Percentiles rank a stretch among this genome's conserved stretches.
Conservation (phyloP, 2,113 vertebrate genomes). For the Merops nubicus region DNA sequence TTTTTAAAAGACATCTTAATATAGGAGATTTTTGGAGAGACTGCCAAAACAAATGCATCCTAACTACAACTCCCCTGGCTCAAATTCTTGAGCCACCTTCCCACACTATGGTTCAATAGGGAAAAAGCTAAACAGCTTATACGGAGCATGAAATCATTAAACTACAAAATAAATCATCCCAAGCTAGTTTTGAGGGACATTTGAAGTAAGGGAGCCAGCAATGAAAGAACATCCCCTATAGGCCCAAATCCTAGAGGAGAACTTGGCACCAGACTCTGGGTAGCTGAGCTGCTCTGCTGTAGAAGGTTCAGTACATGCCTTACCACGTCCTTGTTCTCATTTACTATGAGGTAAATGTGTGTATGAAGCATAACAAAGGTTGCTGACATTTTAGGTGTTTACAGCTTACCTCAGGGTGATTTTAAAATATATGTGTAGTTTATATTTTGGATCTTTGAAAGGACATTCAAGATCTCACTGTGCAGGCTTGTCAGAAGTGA, state of each 20-base stretch:
- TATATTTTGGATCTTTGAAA: background rate
- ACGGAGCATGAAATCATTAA: background rate
- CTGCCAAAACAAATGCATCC: background rate
- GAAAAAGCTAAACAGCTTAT: background rate
- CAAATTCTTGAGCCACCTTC: slow-evolving; percentile 10
- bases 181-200: background rate
- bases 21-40: background rate
- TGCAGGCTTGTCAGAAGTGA: background rate
- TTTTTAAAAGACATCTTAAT: background rate
- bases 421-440: background rate
- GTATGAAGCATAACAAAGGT: background rate
- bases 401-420: background rate
- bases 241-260: background rate
- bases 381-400: background rate
- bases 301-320: background rate
- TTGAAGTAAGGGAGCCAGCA: background rate
- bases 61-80: background rate
- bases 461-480: background rate
- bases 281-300: background rate
- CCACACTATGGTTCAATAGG: background rate
- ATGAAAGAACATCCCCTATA: background rate
- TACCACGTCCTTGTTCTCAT: background rate
- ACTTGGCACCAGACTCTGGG: background rate
- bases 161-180: background rate
- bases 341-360: background rate